Evolutionary conservation across 1,140 invertebrate species (phyloP).

Genomic region (Portunus trituberculatus): DNA sequence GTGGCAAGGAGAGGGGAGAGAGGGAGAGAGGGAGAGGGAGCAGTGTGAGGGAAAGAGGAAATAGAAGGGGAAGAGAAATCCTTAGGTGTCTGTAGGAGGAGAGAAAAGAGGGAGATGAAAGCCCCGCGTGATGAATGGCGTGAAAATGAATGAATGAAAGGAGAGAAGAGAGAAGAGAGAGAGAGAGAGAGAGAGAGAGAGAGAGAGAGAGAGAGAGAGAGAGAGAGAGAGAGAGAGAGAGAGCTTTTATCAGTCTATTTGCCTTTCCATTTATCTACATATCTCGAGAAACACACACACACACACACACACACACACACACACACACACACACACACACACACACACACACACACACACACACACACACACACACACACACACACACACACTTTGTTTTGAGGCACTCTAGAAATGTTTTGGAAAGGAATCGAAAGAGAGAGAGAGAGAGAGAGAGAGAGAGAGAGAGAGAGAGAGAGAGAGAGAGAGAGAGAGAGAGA

Average conservation of each 20-base stretch:
- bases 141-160: conserved; percentile 3
- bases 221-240: neutral
- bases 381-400: neutral
- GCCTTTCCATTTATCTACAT: neutral
- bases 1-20: too few species aligned
- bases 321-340: neutral
- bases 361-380: conserved; percentile 8
- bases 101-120: conserved; percentile 17
- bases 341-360: conserved; percentile 9
- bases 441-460: too few species aligned
- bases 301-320: conserved; percentile 10
- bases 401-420: neutral
- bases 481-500: too few species aligned
- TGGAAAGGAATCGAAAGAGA: conserved; percentile 12
- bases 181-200: too few species aligned
- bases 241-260: neutral
- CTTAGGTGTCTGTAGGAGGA: neutral
- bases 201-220: too few species aligned
- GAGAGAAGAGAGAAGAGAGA: neutral
- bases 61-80: neutral
- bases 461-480: too few species aligned
- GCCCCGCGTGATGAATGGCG: neutral
- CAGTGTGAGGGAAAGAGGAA: neutral
- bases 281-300: neutral
- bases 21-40: neutral